Evolutionary conservation across 2,888 invertebrate genomes (phyloP), one percentile per base, ranked within the genome.

Genomic region (Rhyacophila evoluta): DNA sequence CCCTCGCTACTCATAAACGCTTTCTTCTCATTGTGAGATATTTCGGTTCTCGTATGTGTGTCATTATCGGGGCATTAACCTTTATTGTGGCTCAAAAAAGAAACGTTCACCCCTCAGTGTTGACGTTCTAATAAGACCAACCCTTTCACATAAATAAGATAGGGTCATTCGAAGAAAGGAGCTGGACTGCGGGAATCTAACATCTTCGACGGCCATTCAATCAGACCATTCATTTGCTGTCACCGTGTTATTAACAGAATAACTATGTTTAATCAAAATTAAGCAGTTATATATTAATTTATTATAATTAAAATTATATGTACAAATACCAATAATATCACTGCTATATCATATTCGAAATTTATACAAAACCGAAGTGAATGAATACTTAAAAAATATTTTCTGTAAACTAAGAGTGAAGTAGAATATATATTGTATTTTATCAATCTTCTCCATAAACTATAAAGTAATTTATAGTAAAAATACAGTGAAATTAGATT

Each of bases 11-110:
- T 79, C 74, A 74, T 79, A 68, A 39, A 33, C 25, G 74, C 73
- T 73, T 79, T 77, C 80, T 71, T 75, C 55, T n/a, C 67, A 41
- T 71, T 69, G 78, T 74, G 39, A 55, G 41, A n/a, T 28, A 25
- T 71, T 36, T 15, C 28, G 37, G 39, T 28, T 72, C 69, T 70
- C 55, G 79, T 71, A 72, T 77, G 29, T 69, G 72, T 70, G 77
- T 82, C 82, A 82, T 82, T 82, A 81, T 79, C 79, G 76, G 82
- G 82, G 82, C 82, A 82, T 82, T 82, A 78, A 79, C 82, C 82
- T 78, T 79, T 80, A 75, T 77, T 82, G 80, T 77, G 75, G 80
- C 72, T 74, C 76, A 38, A 74, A 15, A 70, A 19, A 29, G 1
- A 28, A 39, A 3, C 33, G 33, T 72, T 75, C 72, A 28, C 78